Evolutionary conservation across 1,140 invertebrate genomes (phyloP), one percentile per base, ranked within the genome.

Genomic region (Drosophila jambulina): DNA sequence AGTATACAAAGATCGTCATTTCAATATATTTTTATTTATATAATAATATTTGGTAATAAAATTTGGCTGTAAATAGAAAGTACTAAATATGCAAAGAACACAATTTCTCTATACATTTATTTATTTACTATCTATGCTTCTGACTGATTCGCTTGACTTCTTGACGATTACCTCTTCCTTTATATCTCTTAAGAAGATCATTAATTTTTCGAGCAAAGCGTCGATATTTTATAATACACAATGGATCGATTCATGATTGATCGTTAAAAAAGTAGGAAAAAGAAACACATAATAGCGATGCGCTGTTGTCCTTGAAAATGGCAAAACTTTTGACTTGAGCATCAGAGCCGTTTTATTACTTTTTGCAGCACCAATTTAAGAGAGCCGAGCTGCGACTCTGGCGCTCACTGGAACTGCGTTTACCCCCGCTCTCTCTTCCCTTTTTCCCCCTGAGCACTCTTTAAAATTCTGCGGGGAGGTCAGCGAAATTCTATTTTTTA

Each of bases 391-490:
- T 40, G 6, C 6, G 12, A 21, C 27, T 38, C 38, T 12, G 8
- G 34, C 34, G 34, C 34, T 36, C 34, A 34, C 34, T 34, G n/a
- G n/a, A 42, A 19, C n/a, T 13, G 38, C 32, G 10, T 40, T 21
- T n/a, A 19, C 21, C 36, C 29, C 27, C 42, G 48, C 49, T 54
- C 54, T 51, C 51, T 54, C 57, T 60, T 36, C 12, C 25, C 15
- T 6, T 27, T 10, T 34, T 34, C 19, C 34, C 49, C 8, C 42
- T 15, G 36, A 69, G 10, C 23, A 23, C 13, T 48, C 34, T 75
- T 38, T 6, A 27, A 76, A 79, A 75, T 61, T 74, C 68, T 83
- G 64, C 74, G 60, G 80, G 84, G 78, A 84, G 84, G 84, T 87
- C 84, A 88, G 72, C 64, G 27, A 79, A 78, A 69, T 72, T 83